phyloP scores from a whole-genome alignment of 2,797 vertebrate species.

The Podarcis lilfordi region DNA sequence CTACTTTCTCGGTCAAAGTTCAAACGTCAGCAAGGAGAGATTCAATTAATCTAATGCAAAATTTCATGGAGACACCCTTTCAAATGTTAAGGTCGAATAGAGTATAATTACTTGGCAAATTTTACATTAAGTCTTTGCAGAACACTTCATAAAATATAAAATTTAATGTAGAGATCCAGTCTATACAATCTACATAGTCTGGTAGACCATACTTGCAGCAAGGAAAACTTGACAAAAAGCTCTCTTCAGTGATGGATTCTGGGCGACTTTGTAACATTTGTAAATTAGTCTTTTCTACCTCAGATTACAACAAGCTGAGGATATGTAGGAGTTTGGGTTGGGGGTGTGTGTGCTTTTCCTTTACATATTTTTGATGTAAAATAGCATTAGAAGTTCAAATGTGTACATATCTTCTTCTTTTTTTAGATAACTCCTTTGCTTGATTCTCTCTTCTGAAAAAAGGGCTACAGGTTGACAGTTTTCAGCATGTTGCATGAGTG shows the following conservation, averaged over 20 bases:
- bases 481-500: constrained; percentile 55
- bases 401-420: constrained; percentile 57
- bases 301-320: not conserved
- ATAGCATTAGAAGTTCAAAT: constrained; percentile 57
- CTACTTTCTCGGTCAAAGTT: not conserved
- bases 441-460: constrained; percentile 69
- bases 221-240: not conserved
- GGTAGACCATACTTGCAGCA: not conserved
- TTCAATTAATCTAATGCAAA: not conserved
- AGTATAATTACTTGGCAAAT: not conserved
- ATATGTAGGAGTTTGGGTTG: constrained; percentile 25
- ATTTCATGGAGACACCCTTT: not conserved
- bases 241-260: not conserved
- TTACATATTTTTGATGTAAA: constrained; percentile 22
- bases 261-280: constrained; percentile 15
- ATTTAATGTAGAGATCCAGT: not conserved
- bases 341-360: constrained; percentile 39
- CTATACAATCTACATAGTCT: not conserved
- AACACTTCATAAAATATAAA: not conserved
- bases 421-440: constrained; percentile 60
- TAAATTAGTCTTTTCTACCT: not conserved
- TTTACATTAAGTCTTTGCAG: not conserved
- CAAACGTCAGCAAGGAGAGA: constrained; percentile 20
- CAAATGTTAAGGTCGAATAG: not conserved
- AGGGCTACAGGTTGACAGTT: constrained; percentile 69